Evolutionary conservation across 2,888 invertebrate genomes (phyloP).

Genomic region (Agrenia bidenticulata): DNA sequence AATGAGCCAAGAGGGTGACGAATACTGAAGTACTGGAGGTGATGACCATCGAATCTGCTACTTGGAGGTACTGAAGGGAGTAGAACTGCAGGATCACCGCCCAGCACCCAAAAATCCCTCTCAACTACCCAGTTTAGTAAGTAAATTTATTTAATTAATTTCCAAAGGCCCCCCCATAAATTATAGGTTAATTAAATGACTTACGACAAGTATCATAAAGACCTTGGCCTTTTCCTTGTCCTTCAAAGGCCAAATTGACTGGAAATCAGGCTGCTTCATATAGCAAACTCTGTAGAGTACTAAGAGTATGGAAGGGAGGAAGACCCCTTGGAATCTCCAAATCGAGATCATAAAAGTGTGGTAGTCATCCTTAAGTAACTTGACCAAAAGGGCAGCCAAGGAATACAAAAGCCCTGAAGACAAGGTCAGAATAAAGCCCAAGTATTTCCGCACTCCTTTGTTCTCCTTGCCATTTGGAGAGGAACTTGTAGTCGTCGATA

Average conservation of each 20-base stretch:
- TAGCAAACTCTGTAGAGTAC: constrained; percentile 7
- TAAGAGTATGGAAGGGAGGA: constrained; percentile 20
- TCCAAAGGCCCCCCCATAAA: too few species aligned
- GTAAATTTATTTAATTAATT: too few species aligned
- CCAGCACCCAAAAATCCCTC: constrained; percentile 25
- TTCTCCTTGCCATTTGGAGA: background rate
- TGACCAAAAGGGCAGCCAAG: constrained; percentile 22
- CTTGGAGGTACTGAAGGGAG: constrained; percentile 24
- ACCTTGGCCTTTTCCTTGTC: constrained; percentile 12
- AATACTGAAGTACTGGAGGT: constrained; percentile 28
- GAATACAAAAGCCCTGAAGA: constrained; percentile 26
- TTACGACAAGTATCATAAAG: constrained; percentile 23
- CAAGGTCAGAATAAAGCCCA: constrained; percentile 22
- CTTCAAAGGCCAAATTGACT: constrained; percentile 23
- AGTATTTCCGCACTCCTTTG: constrained; percentile 12
- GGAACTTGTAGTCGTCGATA: background rate
- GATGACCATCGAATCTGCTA: constrained; percentile 32
- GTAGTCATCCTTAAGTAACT: constrained; percentile 27
- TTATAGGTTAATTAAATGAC: too few species aligned
- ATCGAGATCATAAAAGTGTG: constrained; percentile 25
- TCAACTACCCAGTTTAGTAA: constrained; percentile 4
- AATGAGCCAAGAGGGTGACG: constrained; percentile 28
- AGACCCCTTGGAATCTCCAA: constrained; percentile 31
- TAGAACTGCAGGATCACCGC: constrained; percentile 29
- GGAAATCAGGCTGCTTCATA: constrained; percentile 15